Conservation (phyloP, 92 coral and sea anemone species). For the Umimayanthus kanabou region DNA sequence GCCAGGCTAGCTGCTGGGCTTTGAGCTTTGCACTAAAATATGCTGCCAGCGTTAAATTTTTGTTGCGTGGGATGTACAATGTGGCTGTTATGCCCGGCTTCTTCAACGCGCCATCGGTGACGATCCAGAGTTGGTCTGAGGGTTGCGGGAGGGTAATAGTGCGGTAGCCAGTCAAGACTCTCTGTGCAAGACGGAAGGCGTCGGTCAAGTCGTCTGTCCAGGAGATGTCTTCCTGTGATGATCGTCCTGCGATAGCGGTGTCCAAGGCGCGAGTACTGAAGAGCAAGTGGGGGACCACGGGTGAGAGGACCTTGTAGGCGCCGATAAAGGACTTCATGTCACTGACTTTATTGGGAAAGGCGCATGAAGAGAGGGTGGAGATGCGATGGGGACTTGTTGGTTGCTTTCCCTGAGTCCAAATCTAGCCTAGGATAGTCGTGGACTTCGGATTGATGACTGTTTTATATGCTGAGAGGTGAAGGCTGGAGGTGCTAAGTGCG, state of each 20-base stretch:
- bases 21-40: slow-evolving; percentile 7
- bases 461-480: neutral
- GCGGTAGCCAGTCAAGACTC: neutral
- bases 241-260: too few species aligned
- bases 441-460: neutral
- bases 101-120: neutral
- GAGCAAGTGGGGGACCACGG: too few species aligned
- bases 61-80: neutral
- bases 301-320: too few species aligned
- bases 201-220: neutral
- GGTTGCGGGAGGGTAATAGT: neutral
- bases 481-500: neutral
- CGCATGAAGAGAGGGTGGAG: too few species aligned
- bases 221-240: too few species aligned
- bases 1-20: slow-evolving; percentile 21
- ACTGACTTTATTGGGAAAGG: too few species aligned
- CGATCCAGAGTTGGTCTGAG: slow-evolving; percentile 1
- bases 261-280: too few species aligned
- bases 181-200: neutral
- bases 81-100: neutral
- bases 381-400: too few species aligned
- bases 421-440: slow-evolving; percentile 2
- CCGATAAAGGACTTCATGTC: too few species aligned
- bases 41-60: neutral
- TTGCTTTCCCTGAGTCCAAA: too few species aligned